Base-by-base conservation (phyloP, 1,140 invertebrate genomes). In the Tetramorium parvispinum region DNA sequence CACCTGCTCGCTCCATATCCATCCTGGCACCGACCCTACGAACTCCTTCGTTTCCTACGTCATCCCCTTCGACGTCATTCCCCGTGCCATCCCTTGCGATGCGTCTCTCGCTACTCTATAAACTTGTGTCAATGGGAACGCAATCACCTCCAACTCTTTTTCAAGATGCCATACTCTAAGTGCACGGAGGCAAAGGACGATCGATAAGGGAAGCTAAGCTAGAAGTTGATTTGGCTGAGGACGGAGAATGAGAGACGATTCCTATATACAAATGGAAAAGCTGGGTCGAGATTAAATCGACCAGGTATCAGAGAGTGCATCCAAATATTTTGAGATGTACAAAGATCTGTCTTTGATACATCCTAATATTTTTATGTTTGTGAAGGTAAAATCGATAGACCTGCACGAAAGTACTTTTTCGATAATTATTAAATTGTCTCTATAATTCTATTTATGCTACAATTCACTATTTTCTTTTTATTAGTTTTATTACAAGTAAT, bases 61-160 rank as follows among this genome's bases (percentile, higher is more conserved):
- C 88, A 85, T 85, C 27, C 40, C 21, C 51, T 76, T 81, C 57
- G 55, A 81, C 46, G 37, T 79, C 77, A n/a, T 82, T 32, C 40
- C 59, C 18, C 21, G 11, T 46, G 2, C 37, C 24, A 24, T 11
- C 40, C 16, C 27, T 10, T 5, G 18, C 49, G 57, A 81, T 77
- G 75, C 76, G 88, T 89, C 87, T 57, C 76, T 63, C 51, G 82
- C 86, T 76, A 79, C 85, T 89, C 87, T 87, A 91, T 92, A 90
- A 91, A 92, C 90, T 91, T 82, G 81, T 93, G 93, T 93, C 92
- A 93, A 94, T 93, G 89, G 90, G 89, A 94, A 92, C 79, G 90
- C 92, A 90, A 93, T 94, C 91, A 87, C 89, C 88, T 85, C 68
- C 77, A 87, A 89, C 79, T 82, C 86, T 85, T 89, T 88, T 86